Evolutionary conservation across 2,113 vertebrate species (phyloP).

Genomic region (Myotis brandtii): DNA sequence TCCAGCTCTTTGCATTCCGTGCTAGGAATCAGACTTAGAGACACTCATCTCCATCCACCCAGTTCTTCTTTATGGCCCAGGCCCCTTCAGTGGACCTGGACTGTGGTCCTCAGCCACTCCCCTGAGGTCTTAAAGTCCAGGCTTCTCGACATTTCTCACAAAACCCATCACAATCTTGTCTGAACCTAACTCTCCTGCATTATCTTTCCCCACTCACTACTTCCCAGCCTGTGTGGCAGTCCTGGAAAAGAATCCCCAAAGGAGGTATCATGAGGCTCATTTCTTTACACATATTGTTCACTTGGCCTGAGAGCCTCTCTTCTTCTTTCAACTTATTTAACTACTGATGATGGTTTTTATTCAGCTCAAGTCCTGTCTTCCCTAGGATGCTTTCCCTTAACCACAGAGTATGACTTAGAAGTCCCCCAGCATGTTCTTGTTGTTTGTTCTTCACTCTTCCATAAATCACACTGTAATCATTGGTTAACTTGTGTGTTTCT

Average conservation of each 20-base stretch:
- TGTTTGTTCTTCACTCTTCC: not conserved
- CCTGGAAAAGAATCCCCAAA: not conserved
- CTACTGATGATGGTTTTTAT: not conserved
- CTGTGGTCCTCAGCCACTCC: not conserved
- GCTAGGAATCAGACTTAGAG: not conserved
- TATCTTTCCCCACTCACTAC: not conserved
- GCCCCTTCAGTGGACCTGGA: not conserved
- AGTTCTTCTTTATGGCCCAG: not conserved
- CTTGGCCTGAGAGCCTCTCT: not conserved
- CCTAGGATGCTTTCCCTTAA: not conserved
- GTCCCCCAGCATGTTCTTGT: not conserved
- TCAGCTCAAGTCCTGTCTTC: not conserved
- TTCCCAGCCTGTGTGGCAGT: not conserved
- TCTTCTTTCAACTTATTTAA: not conserved
- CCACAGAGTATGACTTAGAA: not conserved
- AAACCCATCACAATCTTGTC: not conserved
- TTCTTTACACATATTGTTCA: not conserved
- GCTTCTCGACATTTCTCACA: not conserved
- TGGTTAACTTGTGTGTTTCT: not conserved
- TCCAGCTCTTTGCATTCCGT: not conserved
- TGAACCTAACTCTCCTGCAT: not conserved
- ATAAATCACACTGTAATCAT: not conserved
- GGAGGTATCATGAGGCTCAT: not conserved
- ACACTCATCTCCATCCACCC: not conserved
- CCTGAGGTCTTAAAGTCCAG: not conserved